Base-by-base conservation (phyloP, 2,797 vertebrate genomes). In the Nyctalus aviator region DNA sequence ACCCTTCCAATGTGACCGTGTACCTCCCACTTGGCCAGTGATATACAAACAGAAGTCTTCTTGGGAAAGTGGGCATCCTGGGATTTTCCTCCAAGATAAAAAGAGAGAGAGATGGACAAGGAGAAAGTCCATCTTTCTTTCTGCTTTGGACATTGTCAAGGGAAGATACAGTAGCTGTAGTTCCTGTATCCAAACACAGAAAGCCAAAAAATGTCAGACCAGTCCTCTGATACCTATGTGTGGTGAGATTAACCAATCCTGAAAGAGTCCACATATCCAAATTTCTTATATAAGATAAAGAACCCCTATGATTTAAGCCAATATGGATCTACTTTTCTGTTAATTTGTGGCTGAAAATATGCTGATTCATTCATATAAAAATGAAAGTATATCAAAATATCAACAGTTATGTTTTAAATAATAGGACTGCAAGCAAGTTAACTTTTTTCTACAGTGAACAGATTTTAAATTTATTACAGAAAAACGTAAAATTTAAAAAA, bases 391-490 rank as follows among this genome's bases (percentile, higher is more conserved):
- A 62, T 37, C 27, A 75, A 84, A 87, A 93, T 48, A 37, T 37
- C 50, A 84, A 62, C 8, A 64, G 73, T 83, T 25, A 62, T 84
- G 20, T 50, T 86, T 90, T 90, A 71, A 92, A 62, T 50, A 14
- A 73, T 11, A 48, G 25, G 21, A 66, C 72, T 32, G 20, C 3
- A 92, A 59, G 37, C 12, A 72, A 41, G 25, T 89, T 77, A 62
- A 77, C 41, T 88, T 77, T 76, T 73, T 57, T 41, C 23, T 82
- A 76, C 23, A 72, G 20, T 30, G 13, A 90, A 86, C 46, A 86
- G 11, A 25, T 35, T 83, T 90, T 27, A 84, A 59, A 87, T 88
- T 95, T 84, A 78, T 90, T 68, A 79, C 12, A 81, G 66, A 69
- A 90, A 94, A 93, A 88, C 79, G 12, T 20, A 77, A 75, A 79